Percentiles rank a stretch among this genome's conserved stretches.
Evolutionary conservation across 1,140 invertebrate genomes (phyloP).

Genomic region (Chymomyza costata): DNA sequence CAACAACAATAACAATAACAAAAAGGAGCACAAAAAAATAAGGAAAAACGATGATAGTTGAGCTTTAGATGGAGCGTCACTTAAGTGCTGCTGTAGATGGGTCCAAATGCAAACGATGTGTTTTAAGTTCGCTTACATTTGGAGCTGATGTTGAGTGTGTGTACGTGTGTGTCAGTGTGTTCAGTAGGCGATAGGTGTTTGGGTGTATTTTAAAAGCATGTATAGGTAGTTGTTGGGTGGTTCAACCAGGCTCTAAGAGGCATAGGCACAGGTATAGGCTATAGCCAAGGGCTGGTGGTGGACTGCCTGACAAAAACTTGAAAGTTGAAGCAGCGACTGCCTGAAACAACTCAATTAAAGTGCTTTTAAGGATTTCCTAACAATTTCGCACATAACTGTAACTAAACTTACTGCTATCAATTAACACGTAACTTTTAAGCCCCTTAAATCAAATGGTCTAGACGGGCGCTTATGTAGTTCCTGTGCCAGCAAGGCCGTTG

Average conservation of each 20-base stretch:
- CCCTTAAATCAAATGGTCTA: no score
- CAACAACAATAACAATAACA: constrained; percentile 20
- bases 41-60: constrained; percentile 52
- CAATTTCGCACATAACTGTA: no score
- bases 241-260: constrained; percentile 22
- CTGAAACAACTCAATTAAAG: constrained; percentile 41
- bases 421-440: no score
- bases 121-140: constrained; percentile 73
- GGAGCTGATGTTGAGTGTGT: constrained; percentile 50
- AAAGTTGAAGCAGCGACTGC: constrained; percentile 5
- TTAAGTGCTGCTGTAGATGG: constrained; percentile 49
- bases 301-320: constrained; percentile 22
- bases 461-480: no score
- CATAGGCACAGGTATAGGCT: constrained; percentile 33
- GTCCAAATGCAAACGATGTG: constrained; percentile 66
- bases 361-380: no score
- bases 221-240: constrained; percentile 14
- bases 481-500: no score
- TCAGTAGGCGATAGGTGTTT: neutral
- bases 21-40: constrained; percentile 12
- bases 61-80: constrained; percentile 59
- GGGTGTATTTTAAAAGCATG: constrained; percentile 57
- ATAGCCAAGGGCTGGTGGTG: constrained; percentile 6
- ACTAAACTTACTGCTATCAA: no score
- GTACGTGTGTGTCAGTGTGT: constrained; percentile 22